Base-by-base conservation (phyloP, 2,797 vertebrate species). In the Mus minutoides region DNA sequence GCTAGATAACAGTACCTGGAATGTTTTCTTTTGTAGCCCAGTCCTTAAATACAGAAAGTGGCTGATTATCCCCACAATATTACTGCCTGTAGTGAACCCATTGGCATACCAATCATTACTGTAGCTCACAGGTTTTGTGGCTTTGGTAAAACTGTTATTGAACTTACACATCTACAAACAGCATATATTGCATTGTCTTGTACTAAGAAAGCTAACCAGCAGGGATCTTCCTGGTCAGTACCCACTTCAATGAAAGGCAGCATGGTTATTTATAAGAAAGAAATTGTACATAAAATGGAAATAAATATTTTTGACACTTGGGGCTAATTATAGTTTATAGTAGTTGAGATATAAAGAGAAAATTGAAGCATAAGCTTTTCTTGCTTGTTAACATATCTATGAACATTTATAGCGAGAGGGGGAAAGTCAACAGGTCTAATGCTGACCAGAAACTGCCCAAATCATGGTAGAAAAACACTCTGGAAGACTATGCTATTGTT, bases 251-350 rank as follows among this genome's bases (percentile, higher is more conserved):
- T 78, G 88, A 69, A 64, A 52, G 54, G 3, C 14, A 77, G 49
- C 29, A 31, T n/a, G 11, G 22, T 62, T 52, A 52, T 34, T 79
- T 93, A 78, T 88, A 10, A 95, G 13, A 56, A 88, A 93, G n/a
- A 29, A 16, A 71, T 69, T n/a, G 60, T 67, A 0, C 49, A 29
- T 4, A 90, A 88, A 75, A 22, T 46, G 2, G 24, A 78, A 79
- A 31, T 71, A 90, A 94, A 67, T 69, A 52, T 85, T 84, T 71
- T 96, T 94, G 62, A 82, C 29, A 46, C 49, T 77, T 93, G 60
- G 12, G 9, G n/a, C 73, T 80, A 60, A 78, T 75, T 86, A 69
- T 69, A 86, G 3, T 69, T 96, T 77, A 37, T 6, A 69, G 22
- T 37, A 3, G 62, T 73, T 91, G 83, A 84, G 31, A 60, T 19